Conservation (phyloP, 2,888 invertebrate genomes). For the Oscheius sp. region DNA sequence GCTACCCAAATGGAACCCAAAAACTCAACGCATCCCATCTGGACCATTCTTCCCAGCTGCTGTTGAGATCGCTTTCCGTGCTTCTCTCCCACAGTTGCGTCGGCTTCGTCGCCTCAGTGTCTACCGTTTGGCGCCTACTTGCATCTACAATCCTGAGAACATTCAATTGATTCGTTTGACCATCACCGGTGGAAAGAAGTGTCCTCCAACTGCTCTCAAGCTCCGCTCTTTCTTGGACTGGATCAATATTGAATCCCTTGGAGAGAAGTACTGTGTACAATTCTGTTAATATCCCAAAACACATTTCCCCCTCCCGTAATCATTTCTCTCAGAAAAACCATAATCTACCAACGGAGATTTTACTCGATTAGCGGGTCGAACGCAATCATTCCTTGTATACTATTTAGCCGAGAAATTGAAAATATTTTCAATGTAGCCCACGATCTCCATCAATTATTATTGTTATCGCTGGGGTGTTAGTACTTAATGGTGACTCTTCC, state of each 20-base stretch:
- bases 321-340: background rate
- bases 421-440: background rate
- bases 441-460: slow-evolving; percentile 15
- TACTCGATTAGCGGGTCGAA: slow-evolving; percentile 18
- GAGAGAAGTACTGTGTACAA: slow-evolving; percentile 26
- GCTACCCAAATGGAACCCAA: slow-evolving; percentile 41
- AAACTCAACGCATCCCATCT: slow-evolving; percentile 45
- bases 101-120: slow-evolving; percentile 46
- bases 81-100: slow-evolving; percentile 44
- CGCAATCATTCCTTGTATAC: background rate
- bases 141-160: slow-evolving; percentile 34
- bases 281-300: slow-evolving; percentile 11
- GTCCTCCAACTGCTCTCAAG: slow-evolving; percentile 12
- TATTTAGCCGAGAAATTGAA: background rate
- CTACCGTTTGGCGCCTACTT: slow-evolving; percentile 41
- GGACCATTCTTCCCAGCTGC: slow-evolving; percentile 46
- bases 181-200: slow-evolving; percentile 27
- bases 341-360: background rate
- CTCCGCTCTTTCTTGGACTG: slow-evolving; percentile 13
- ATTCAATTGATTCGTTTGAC: slow-evolving; percentile 40
- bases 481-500: background rate
- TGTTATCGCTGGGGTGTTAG: slow-evolving; percentile 2
- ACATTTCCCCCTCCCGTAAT: background rate
- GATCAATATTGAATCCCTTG: slow-evolving; percentile 15
- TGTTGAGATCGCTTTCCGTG: slow-evolving; percentile 46